Evolutionary conservation across 2,113 vertebrate genomes (phyloP).

Genomic region (Thermophis baileyi): DNA sequence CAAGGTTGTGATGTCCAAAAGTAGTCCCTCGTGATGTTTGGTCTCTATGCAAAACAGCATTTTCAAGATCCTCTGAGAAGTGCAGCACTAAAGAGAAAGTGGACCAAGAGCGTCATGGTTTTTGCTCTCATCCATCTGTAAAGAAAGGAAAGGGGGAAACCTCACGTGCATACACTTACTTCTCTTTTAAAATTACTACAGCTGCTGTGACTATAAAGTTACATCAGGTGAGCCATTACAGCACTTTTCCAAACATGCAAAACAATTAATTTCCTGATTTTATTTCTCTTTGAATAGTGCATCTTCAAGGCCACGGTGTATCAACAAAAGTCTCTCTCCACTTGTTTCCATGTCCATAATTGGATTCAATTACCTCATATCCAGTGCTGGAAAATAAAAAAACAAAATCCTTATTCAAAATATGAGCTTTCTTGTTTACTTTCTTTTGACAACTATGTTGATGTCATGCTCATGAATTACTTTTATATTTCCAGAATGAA

Average conservation of each 20-base stretch:
- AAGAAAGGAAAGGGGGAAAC: slow-evolving; percentile 45
- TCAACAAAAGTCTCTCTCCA: slow-evolving; percentile 63
- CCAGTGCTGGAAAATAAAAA: slow-evolving; percentile 55
- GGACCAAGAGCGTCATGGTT: slow-evolving; percentile 51
- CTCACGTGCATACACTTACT: slow-evolving; percentile 63
- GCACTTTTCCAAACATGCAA: slow-evolving; percentile 66
- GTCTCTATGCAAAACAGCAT: slow-evolving; percentile 50
- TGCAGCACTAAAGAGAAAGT: slow-evolving; percentile 60
- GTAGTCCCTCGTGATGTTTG: not conserved
- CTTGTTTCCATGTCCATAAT: slow-evolving; percentile 26
- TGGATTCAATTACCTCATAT: slow-evolving; percentile 38
- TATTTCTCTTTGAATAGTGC: slow-evolving; percentile 69
- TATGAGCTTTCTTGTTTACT: not conserved
- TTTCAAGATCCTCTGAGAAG: slow-evolving; percentile 49
- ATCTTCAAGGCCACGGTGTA: slow-evolving; percentile 73
- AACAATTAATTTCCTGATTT: slow-evolving; percentile 67
- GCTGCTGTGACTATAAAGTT: slow-evolving; percentile 71
- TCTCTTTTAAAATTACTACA: slow-evolving; percentile 66
- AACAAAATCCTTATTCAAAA: not conserved
- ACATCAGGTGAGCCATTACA: slow-evolving; percentile 62
- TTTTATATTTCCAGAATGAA: not conserved
- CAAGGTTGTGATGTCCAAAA: not conserved
- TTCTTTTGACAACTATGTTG: not conserved
- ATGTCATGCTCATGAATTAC: not conserved
- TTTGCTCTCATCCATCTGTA: slow-evolving; percentile 42